These are phyloP conservation scores for Patiria pectinifera DNA, from an alignment of 53 echinoderm and acorn worm genomes.

Conservation along the genomic window DNA sequence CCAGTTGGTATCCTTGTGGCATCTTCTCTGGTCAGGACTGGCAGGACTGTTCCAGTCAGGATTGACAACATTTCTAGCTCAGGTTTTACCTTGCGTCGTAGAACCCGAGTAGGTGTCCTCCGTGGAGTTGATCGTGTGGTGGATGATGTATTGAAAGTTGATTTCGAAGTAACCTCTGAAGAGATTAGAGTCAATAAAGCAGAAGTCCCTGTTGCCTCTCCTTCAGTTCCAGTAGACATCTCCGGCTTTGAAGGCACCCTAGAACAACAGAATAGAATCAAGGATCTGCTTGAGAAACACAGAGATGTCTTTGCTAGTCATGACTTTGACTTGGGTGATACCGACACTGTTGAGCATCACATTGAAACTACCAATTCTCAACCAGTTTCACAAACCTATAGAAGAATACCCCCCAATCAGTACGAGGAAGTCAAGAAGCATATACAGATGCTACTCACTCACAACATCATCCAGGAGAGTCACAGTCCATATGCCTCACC, in stretches of 20 bases:
- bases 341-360: slow-evolving; percentile 1
- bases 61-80: slow-evolving; percentile 17
- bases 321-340: slow-evolving; percentile 18
- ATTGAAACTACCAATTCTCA: background rate
- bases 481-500: slow-evolving; percentile 76
- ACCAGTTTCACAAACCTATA: background rate
- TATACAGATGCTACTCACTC: slow-evolving; percentile 24
- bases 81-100: background rate
- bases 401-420: slow-evolving; percentile 61
- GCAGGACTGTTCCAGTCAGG: background rate
- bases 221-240: slow-evolving; percentile 5
- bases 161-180: background rate
- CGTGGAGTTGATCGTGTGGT: background rate
- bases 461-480: slow-evolving; percentile 31
- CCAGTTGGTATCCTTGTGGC: too few species aligned
- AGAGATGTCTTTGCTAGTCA: slow-evolving; percentile 17
- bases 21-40: too few species aligned
- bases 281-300: background rate
- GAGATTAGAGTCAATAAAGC: background rate
- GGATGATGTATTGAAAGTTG: background rate
- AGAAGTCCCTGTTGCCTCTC: background rate
- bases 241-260: background rate
- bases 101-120: background rate
- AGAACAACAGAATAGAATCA: background rate
- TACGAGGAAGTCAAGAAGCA: slow-evolving; percentile 66